Percentiles rank a stretch among this genome's conserved stretches.
Evolutionary conservation across 2,888 invertebrate species (phyloP).

Genomic region (Hemistola chrysoprasaria): DNA sequence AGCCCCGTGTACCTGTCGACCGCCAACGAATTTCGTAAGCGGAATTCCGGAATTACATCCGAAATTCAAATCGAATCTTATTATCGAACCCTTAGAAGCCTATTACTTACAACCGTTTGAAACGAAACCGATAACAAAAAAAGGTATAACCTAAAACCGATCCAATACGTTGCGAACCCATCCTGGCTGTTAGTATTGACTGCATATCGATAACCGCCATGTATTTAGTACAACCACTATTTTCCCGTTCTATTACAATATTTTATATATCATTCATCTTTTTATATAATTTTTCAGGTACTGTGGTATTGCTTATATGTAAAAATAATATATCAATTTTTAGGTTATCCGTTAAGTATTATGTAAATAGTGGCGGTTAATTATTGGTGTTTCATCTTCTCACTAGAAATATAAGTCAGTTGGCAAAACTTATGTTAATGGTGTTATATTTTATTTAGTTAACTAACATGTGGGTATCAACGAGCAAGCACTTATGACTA

Average conservation of each 20-base stretch:
- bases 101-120: conserved; percentile 32
- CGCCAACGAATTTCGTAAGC: conserved; percentile 21
- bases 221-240: conserved; percentile 57
- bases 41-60: conserved; percentile 7
- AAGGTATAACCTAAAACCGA: conserved; percentile 37
- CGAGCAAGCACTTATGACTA: too few species aligned
- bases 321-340: conserved; percentile 63
- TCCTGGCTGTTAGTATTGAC: conserved; percentile 35
- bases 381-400: conserved; percentile 36
- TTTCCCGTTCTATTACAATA: conserved; percentile 62
- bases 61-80: conserved; percentile 13
- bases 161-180: conserved; percentile 37
- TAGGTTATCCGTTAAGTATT: conserved; percentile 36
- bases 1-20: conserved; percentile 26
- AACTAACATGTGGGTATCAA: too few species aligned
- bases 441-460: too few species aligned
- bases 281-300: conserved; percentile 71
- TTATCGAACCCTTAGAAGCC: conserved; percentile 24
- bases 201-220: conserved; percentile 47
- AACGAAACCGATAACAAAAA: conserved; percentile 23
- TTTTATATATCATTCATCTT: conserved; percentile 47
- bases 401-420: conserved; percentile 17
- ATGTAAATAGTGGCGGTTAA: conserved; percentile 55
- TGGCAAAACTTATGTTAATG: too few species aligned
- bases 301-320: conserved; percentile 79